Base-by-base conservation (phyloP, 2,797 vertebrate genomes). In the Emys orbicularis region DNA sequence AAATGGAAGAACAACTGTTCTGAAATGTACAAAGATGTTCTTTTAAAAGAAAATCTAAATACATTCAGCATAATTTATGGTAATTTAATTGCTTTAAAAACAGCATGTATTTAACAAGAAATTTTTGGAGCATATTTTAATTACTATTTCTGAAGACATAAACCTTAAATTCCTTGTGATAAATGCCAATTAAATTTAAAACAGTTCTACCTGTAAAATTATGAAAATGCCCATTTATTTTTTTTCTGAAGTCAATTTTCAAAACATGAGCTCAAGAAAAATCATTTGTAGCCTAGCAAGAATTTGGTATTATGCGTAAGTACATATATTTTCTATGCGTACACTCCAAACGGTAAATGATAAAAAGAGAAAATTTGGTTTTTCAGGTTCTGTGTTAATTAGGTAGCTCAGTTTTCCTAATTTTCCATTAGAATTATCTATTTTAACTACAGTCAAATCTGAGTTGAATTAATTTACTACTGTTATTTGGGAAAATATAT, bases 331-430 rank as follows among this genome's bases (percentile, higher is more conserved):
- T 59, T n/a, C 81, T 61, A 49, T 68, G 79, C 16, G 10, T 16
- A 11, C 2, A 9, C 80, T 61, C 27, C 2, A 1, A 49, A 49
- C 0, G 47, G 11, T 2, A 72, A 29, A 41, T 7, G 9, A 77
- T 4, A 49, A 77, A 74, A 41, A 49, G 25, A 72, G 25, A 41
- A 37, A 37, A 23, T 79, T 6, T n/a, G 25, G 8, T n/a, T 25
- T 61, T 57, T n/a, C 27, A n/a, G 11, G 2, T 5, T 74, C 72
- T 87, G 49, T 72, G 8, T 27, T 8, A 15, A 5, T 65, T 80
- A 34, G 12, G 31, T 79, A 79, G 37, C 5, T 47, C 0, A 41
- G 68, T 37, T 37, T 1, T 23, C 6, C 31, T 4, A 4, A 23
- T 47, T 11, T 59, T 1, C 12, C 12, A 34, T 10, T 57, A n/a